phyloP scores from a whole-genome alignment of 2,797 vertebrate species.

The Avahi laniger region DNA sequence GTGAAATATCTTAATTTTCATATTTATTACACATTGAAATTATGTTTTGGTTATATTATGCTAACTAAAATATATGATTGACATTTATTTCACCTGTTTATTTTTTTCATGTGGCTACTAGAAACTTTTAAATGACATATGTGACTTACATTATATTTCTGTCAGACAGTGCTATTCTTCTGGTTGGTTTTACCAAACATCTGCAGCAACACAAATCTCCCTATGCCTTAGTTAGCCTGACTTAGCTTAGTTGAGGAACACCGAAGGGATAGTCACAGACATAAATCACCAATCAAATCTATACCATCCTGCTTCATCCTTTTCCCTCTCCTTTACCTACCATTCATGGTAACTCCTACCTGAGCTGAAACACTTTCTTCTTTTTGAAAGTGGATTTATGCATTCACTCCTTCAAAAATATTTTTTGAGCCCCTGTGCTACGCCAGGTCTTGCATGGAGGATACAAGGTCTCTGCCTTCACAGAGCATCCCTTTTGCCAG shows the following conservation, averaged over 20 bases:
- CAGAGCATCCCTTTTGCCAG: neutral
- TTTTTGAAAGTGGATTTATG: constrained; percentile 20
- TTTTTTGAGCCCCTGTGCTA: neutral
- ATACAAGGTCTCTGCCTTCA: neutral
- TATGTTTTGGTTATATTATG: neutral
- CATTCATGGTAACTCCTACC: neutral
- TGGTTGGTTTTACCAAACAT: constrained; percentile 10
- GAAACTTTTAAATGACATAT: constrained; percentile 16
- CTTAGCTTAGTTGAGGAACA: neutral
- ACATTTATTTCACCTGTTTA: constrained; percentile 7
- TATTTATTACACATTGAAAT: neutral
- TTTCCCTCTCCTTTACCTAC: neutral
- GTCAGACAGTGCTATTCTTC: neutral
- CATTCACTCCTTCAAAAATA: constrained; percentile 5
- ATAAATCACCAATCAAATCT: neutral
- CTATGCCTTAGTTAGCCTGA: neutral
- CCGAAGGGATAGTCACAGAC: neutral
- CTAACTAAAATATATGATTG: constrained; percentile 23
- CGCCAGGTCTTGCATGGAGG: neutral
- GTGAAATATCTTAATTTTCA: constrained; percentile 12
- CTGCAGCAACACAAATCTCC: neutral
- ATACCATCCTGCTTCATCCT: neutral
- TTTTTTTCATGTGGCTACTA: neutral
- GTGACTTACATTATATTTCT: neutral
- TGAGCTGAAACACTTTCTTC: neutral